phyloP scores from a whole-genome alignment of 2,797 vertebrate genomes.

The Gobionotothen gibberifrons region DNA sequence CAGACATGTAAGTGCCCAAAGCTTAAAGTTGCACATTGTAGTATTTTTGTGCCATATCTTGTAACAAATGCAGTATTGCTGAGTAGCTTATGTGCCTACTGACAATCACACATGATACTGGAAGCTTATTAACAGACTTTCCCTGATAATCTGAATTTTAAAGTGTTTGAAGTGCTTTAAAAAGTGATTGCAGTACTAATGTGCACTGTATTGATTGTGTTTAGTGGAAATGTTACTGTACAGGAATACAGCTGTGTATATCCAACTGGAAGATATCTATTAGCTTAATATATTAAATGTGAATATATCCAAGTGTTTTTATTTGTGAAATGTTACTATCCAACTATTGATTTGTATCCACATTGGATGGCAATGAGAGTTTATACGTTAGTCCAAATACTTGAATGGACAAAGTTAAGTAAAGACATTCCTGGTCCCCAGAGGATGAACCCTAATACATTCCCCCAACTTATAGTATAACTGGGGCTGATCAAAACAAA shows the following conservation, averaged over 20 bases:
- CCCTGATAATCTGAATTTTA: neutral
- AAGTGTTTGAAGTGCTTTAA: slow-evolving; percentile 27
- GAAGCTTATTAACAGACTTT: too few species aligned
- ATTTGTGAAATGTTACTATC: neutral
- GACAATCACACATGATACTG: slow-evolving; percentile 47
- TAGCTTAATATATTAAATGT: slow-evolving; percentile 11
- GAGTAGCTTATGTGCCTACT: slow-evolving; percentile 47
- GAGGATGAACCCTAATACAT: neutral
- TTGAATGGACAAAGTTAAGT: neutral
- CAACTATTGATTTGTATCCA: slow-evolving; percentile 7
- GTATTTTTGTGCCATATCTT: slow-evolving; percentile 75
- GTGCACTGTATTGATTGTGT: slow-evolving; percentile 5
- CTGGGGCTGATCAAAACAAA: neutral
- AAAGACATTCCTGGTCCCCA: neutral
- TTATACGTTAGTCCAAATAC: slow-evolving; percentile 6
- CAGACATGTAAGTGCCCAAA: slow-evolving; percentile 84
- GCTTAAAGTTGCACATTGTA: slow-evolving; percentile 77
- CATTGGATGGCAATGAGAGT: neutral
- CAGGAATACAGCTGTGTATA: slow-evolving; percentile 11
- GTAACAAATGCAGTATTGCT: slow-evolving; percentile 59
- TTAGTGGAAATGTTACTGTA: neutral
- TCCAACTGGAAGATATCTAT: slow-evolving; percentile 11
- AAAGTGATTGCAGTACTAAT: slow-evolving; percentile 6
- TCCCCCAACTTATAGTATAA: neutral
- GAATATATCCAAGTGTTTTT: slow-evolving; percentile 26